Base-by-base conservation (phyloP, 1,140 invertebrate species). In the Dendrolimus punctatus region DNA sequence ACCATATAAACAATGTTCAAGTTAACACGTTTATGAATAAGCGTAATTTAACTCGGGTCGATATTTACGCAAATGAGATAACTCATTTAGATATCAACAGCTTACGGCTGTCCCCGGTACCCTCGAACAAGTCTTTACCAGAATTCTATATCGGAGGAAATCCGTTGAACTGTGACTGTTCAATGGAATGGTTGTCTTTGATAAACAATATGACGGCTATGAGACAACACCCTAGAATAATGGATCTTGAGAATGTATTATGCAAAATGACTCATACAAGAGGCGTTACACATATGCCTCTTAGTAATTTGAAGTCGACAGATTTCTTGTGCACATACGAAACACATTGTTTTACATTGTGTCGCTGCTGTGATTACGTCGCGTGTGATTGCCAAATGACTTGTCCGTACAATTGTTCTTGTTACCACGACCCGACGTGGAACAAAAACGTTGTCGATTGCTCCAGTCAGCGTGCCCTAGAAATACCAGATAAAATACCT, bases 331-430 rank as follows among this genome's bases (percentile, higher is more conserved):
- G 96, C 69, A 91, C 91, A 38, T 98, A 98, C 80, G 93, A 95
- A 66, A 95, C 94, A 2, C 96, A 98, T 77, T 98, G 96, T 81
- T 97, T 97, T 71, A 93, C 96, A 6, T 76, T 97, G 45, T 98
- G 96, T 71, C 95, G 96, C 62, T 98, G 96, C 85, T 98, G 96
- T 71, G 96, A 97, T 67, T 97, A 96, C 72, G 95, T 97, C 71
- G 95, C 95, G 37, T 98, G 96, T 76, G 96, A 97, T 80, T 98
- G 96, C 80, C 95, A 97, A 87, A 97, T 97, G 95, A 96, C 93
- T 5, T 98, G 96, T 68, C 96, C 96, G 0, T 90, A 91, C 57
- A 95, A 96, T 73, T 98, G 96, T 78, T 94, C 94, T 58, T 98
- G 96, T 75, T 97, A 96, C 80, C 94, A 96, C 83, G 95, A 97